Conservation (phyloP, 2,797 vertebrate genomes). For the Merluccius polli region DNA sequence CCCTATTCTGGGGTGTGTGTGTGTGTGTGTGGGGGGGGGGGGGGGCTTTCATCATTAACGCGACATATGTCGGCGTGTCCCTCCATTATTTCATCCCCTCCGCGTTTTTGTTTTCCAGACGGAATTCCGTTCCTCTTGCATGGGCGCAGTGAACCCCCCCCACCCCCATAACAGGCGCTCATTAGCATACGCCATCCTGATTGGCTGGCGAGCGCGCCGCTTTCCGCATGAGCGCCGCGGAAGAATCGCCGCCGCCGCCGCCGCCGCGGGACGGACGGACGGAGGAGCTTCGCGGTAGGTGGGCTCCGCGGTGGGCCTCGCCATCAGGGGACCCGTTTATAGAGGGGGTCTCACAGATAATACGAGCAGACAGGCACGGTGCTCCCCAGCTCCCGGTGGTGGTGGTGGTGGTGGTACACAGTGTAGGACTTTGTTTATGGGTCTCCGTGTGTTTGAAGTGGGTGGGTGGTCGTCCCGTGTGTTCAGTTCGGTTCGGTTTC, state of each 20-base stretch:
- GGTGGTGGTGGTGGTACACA: conserved; percentile 71
- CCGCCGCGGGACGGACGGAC: no score
- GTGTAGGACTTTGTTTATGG: conserved; percentile 49
- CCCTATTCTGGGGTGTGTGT: no score
- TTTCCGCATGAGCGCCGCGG: conserved; percentile 70
- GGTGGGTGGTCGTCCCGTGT: conserved; percentile 64
- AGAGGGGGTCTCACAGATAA: no score
- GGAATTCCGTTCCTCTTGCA: conserved; percentile 66
- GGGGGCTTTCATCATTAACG: not conserved
- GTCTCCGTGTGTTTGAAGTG: conserved; percentile 66
- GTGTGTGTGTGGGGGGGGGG: not conserved
- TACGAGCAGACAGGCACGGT: no score
- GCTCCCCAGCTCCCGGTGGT: conserved; percentile 47
- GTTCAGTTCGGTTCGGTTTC: conserved; percentile 54
- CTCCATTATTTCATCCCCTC: not conserved
- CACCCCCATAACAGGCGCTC: conserved; percentile 60
- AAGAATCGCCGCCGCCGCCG: not conserved
- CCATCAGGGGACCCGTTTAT: conserved; percentile 30
- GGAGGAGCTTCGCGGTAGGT: conserved; percentile 73
- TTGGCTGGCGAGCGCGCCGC: conserved; percentile 70
- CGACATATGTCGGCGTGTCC: not conserved
- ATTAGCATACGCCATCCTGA: conserved; percentile 74
- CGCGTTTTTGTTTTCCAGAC: not conserved
- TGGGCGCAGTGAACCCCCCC: conserved; percentile 68
- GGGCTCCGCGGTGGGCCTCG: conserved; percentile 49